Evolutionary conservation across 1,140 invertebrate species (phyloP), one percentile per base, ranked within the genome.

Genomic region (Microvelia longipes): DNA sequence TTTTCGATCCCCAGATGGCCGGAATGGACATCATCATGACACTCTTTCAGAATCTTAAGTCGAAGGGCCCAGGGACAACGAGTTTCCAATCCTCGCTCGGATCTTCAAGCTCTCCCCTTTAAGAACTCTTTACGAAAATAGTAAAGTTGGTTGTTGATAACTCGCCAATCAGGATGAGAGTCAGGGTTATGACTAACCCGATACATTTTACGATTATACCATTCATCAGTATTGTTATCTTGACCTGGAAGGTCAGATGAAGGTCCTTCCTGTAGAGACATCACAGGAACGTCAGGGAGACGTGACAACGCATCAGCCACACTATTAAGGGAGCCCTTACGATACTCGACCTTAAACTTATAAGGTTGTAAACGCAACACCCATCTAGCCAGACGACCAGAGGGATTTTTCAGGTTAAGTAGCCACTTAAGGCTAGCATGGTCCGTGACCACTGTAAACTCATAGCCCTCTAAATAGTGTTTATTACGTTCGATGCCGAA

Each of bases 361-460:
- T 77, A 78, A 28, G 75, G 73, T 15, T 76, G 75, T 14, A 81
- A 66, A 25, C 74, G 71, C 24, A 80, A 29, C 69, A 28, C 1
- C 71, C 70, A 75, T 25, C 74, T 25, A 0, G 72, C 69, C 14
- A 73, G 68, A n/a, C 27, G 71, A 50, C 35, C 35, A 50, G 35
- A 11, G 19, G 35, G 35, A 19, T 50, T 26, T 78, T 76, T 77
- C 68, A 70, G 1, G 74, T 69, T 27, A 77, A 69, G 35, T 11
- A 82, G 71, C 74, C 77, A 82, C 63, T 74, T 74, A 1, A 81
- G 69, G 1, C 77, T 70, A 13, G 76, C 72, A 62, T 82, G 80
- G 66, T 83, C 81, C 0, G 79, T 81, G 13, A 77, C 28, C 0
- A 81, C 74, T 1, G 66, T 76, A 65, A 83, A 81, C 11, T 76